phyloP scores from a whole-genome alignment of 1,140 invertebrate species.

The Maconellicoccus hirsutus region DNA sequence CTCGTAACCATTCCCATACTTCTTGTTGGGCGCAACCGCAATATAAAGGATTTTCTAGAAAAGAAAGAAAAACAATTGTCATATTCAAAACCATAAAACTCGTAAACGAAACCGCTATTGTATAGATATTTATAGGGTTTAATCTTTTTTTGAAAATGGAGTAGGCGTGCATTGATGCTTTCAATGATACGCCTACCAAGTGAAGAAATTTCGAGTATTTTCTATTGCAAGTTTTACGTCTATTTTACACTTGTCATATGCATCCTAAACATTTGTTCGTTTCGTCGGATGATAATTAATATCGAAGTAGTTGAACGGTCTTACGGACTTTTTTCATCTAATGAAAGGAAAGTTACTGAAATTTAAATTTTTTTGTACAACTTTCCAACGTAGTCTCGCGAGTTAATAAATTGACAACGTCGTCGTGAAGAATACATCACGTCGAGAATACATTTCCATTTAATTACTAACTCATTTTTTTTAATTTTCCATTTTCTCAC shows the following conservation, averaged over 20 bases:
- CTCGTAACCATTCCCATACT: slow-evolving; percentile 75
- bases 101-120: not conserved
- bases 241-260: not conserved
- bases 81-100: not conserved
- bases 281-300: not conserved
- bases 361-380: too few relatives aligned
- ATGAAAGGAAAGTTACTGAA: too few relatives aligned
- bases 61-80: not conserved
- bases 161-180: not conserved
- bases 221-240: not conserved
- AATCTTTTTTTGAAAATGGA: not conserved
- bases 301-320: not conserved
- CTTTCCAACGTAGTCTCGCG: not conserved
- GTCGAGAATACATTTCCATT: not conserved
- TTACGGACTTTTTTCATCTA: too few relatives aligned
- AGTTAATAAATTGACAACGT: not conserved
- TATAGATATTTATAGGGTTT: not conserved
- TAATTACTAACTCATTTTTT: not conserved
- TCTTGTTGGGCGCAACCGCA: slow-evolving; percentile 75
- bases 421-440: not conserved
- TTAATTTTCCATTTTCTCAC: not conserved
- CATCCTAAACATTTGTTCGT: not conserved
- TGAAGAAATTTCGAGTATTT: not conserved
- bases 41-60: slow-evolving; percentile 65
- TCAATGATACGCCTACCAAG: not conserved